Conservation (phyloP, 1,140 invertebrate species). For the Xylocopa sonorina region DNA sequence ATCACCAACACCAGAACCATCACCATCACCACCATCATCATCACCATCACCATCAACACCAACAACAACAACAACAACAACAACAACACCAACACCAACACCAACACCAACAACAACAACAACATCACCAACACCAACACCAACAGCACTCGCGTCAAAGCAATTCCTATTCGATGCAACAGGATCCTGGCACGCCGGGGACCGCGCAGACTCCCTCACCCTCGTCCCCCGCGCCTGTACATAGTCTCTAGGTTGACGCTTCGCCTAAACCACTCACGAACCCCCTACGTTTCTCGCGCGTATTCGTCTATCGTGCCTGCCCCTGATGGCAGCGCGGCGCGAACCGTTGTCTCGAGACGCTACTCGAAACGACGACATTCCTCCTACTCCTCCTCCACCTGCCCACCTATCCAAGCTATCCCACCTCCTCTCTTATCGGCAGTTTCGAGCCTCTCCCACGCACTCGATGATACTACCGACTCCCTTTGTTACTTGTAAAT, state of each 20-base stretch:
- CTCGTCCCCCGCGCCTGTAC: conserved; percentile 81
- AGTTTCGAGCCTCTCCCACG: neutral
- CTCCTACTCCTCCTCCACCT: neutral
- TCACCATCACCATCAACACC: conserved; percentile 54
- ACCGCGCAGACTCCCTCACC: conserved; percentile 79
- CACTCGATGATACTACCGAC: conserved; percentile 34
- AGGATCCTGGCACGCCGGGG: conserved; percentile 77
- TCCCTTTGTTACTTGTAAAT: conserved; percentile 78
- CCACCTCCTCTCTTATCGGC: neutral
- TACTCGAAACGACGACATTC: too few species aligned
- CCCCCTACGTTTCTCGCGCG: conserved; percentile 9
- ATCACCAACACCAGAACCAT: conserved; percentile 61
- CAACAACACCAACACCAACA: conserved; percentile 65
- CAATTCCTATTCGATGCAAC: conserved; percentile 74
- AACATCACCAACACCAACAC: conserved; percentile 69
- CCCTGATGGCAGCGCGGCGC: too few species aligned
- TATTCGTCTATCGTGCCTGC: too few species aligned
- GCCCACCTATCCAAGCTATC: neutral
- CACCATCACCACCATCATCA: conserved; percentile 40
- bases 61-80: conserved; percentile 54
- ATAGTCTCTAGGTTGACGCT: conserved; percentile 76
- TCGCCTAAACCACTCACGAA: neutral
- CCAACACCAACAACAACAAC: conserved; percentile 65
- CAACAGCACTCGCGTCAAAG: conserved; percentile 73
- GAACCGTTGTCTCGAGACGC: too few species aligned